Conservation (phyloP, 2,797 vertebrate genomes). For the Leuciscus waleckii region DNA sequence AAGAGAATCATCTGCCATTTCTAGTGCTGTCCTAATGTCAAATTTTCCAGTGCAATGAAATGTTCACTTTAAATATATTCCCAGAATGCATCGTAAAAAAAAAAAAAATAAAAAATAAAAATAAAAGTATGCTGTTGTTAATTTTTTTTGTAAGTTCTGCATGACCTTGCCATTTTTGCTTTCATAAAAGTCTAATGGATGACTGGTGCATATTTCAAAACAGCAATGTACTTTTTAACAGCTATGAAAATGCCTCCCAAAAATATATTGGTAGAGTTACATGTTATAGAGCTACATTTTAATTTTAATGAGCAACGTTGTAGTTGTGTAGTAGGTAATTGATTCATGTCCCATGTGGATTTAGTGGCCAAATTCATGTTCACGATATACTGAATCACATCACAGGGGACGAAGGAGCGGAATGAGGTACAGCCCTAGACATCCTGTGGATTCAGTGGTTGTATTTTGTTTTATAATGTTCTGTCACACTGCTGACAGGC, state of each 20-base stretch:
- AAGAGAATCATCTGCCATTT: no score
- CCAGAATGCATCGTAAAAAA: background rate
- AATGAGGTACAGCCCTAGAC: slow-evolving; percentile 41
- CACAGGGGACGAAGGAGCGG: slow-evolving; percentile 1
- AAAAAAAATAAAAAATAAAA: background rate
- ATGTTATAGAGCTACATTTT: background rate
- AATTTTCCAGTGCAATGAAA: background rate
- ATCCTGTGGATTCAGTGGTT: slow-evolving; percentile 63
- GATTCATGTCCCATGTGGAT: slow-evolving; percentile 11
- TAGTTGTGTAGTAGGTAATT: background rate
- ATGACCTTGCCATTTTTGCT: slow-evolving; percentile 7
- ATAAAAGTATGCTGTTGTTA: no score
- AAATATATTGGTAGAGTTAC: background rate
- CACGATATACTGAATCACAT: slow-evolving; percentile 19
- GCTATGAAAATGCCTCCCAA: background rate
- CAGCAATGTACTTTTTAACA: background rate
- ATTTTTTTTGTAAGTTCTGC: background rate
- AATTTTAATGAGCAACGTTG: background rate
- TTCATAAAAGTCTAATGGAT: background rate
- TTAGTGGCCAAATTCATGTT: slow-evolving; percentile 1
- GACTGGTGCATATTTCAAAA: slow-evolving; percentile 6
- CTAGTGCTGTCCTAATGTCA: background rate
- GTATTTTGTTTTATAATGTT: slow-evolving; percentile 69
- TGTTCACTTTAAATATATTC: background rate
- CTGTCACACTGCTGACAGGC: slow-evolving; percentile 69